phyloP scores from a whole-genome alignment of 2,113 vertebrate species.

The Lagopus leucura region DNA sequence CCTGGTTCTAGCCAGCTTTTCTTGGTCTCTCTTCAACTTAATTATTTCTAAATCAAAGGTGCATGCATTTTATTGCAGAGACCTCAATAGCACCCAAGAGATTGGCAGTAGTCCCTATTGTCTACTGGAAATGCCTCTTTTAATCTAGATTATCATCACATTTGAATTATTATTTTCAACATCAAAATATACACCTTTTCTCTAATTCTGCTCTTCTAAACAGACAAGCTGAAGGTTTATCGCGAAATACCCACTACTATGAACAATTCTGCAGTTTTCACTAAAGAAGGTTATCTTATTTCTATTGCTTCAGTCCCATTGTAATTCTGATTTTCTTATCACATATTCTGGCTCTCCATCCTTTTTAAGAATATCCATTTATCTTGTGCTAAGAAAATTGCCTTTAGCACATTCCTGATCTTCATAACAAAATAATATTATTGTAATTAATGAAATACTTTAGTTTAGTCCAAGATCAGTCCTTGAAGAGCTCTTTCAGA shows the following conservation, averaged over 20 bases:
- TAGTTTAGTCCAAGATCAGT: background rate
- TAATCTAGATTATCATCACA: background rate
- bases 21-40: background rate
- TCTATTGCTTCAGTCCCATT: background rate
- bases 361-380: background rate
- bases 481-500: background rate
- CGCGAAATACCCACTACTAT: background rate
- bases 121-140: background rate
- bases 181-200: background rate
- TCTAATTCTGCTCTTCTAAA: background rate
- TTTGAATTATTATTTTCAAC: background rate
- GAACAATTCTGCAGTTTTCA: background rate
- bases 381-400: background rate
- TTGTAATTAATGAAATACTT: background rate
- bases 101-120: background rate
- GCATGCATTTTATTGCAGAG: background rate
- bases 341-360: background rate
- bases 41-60: background rate
- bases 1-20: accelerated
- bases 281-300: background rate
- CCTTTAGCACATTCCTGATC: background rate
- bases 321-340: background rate
- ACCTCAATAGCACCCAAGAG: accelerated
- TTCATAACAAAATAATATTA: background rate
- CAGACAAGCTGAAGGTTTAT: background rate